phyloP scores from a whole-genome alignment of 2,888 invertebrate species.

The Odontocolon sp. region DNA sequence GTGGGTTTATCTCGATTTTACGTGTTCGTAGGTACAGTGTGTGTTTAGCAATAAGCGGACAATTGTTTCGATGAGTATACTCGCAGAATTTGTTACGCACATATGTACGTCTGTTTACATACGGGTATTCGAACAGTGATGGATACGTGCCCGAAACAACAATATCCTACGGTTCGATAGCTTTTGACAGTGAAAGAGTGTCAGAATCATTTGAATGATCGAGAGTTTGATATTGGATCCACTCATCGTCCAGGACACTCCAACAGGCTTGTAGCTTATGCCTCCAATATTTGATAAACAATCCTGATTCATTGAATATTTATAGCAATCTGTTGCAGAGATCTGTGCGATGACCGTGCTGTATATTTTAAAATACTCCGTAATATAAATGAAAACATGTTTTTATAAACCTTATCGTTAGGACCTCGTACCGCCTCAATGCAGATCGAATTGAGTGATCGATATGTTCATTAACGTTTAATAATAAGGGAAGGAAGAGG shows the following conservation, averaged over 20 bases:
- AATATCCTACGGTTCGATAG: not conserved
- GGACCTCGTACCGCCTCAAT: not conserved
- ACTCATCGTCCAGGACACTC: not conserved
- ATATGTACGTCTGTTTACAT: conserved; percentile 3
- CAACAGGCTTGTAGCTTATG: not conserved
- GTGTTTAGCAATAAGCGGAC: conserved; percentile 2
- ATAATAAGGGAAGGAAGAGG: not conserved
- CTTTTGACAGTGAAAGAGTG: conserved; percentile 15
- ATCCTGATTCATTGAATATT: conserved; percentile 27
- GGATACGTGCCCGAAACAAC: not conserved
- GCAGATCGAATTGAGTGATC: conserved; percentile 17
- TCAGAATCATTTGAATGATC: not conserved
- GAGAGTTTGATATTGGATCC: conserved; percentile 16
- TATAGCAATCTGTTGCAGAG: conserved; percentile 1
- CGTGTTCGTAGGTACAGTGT: conserved; percentile 11
- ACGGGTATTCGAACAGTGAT: conserved; percentile 7
- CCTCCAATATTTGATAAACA: conserved; percentile 5
- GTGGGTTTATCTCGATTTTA: conserved; percentile 56
- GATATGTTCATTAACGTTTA: conserved; percentile 26
- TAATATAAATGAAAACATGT: not conserved
- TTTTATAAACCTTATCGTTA: not conserved
- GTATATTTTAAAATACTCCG: not conserved
- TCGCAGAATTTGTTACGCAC: conserved; percentile 11
- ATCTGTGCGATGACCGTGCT: not conserved
- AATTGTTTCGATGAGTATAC: not conserved